Evolutionary conservation across 1,140 invertebrate species (phyloP), one percentile per base, ranked within the genome.

Genomic region (Sipha flava): DNA sequence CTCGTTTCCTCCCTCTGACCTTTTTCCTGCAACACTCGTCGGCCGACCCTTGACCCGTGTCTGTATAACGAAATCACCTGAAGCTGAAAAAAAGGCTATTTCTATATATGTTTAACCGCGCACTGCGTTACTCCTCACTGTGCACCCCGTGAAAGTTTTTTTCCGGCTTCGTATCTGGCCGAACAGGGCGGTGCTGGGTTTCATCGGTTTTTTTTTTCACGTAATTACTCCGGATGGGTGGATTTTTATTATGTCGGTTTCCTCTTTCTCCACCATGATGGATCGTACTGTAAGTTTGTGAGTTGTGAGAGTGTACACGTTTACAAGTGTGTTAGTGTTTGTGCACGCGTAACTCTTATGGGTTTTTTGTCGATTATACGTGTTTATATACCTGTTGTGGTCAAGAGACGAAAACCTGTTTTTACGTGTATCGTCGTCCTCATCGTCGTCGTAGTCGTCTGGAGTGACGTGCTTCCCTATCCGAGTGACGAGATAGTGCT

Each of bases 401-500:
- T 70, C 40, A 47, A 70, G 23, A 66, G 43, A 26, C n/a, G 7
- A 47, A 70, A 70, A 70, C 66, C 66, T 47, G 66, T 70, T 70
- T 47, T 47, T 2, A 45, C 40, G 37, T 66, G 62, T 43, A 12
- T 23, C 5, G 21, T 9, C 14, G 2, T 45, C 10, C 23, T 40
- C 10, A 10, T 6, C 37, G 37, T 40, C 21, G 21, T 7, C 37
- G 21, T 12, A 4, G 59, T 66, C 40, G 40, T 47, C 23, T 9
- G 5, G 64, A 66, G 21, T 43, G 64, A 66, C 64, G 64, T 66
- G 64, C 64, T 43, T 66, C 37, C 23, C 21, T 37, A 43, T 26
- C 64, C 34, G 34, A 26, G 34, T 66, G 64, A 66, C 64, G 64
- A 66, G 64, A 43, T 21, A 43, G 37, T 43, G 37, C 14, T 66